These are phyloP conservation scores for Escarpia spicata DNA, from an alignment of 2,888 invertebrate genomes.

Conservation along the genomic window DNA sequence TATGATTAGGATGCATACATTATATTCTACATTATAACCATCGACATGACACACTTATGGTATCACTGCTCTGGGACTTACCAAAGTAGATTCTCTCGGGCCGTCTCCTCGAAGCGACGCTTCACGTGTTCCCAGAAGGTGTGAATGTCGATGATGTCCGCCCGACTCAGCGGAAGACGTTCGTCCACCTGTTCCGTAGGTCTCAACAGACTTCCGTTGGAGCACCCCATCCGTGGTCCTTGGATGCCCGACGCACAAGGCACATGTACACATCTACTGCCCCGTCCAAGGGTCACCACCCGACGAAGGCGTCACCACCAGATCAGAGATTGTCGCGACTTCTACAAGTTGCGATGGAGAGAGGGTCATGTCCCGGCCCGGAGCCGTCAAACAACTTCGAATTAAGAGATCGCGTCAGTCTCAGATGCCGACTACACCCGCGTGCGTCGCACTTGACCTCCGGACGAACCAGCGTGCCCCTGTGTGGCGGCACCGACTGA, in stretches of 20 bases:
- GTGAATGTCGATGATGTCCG: not conserved
- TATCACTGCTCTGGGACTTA: not conserved
- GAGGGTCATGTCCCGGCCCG: not conserved
- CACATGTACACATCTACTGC: no score
- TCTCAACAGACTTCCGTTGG: not conserved
- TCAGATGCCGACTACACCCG: not conserved
- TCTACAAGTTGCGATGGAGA: not conserved
- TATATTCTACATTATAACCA: no score
- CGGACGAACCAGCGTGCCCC: not conserved
- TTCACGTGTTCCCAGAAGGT: slow-evolving; percentile 2
- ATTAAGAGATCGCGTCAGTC: not conserved
- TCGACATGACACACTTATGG: not conserved
- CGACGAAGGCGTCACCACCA: not conserved
- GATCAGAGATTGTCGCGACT: not conserved
- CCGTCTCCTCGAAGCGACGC: slow-evolving; percentile 12
- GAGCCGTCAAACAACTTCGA: not conserved
- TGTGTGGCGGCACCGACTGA: not conserved
- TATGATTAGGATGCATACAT: not conserved
- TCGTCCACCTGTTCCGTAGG: not conserved
- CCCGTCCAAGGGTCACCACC: not conserved
- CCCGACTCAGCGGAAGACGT: not conserved
- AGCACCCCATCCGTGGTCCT: slow-evolving; percentile 7
- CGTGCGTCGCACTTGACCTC: not conserved
- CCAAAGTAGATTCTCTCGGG: not conserved
- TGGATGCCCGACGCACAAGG: no score